Evolutionary conservation across 2,113 vertebrate genomes (phyloP), one percentile per base, ranked within the genome.

Genomic region (Athene cunicularia): DNA sequence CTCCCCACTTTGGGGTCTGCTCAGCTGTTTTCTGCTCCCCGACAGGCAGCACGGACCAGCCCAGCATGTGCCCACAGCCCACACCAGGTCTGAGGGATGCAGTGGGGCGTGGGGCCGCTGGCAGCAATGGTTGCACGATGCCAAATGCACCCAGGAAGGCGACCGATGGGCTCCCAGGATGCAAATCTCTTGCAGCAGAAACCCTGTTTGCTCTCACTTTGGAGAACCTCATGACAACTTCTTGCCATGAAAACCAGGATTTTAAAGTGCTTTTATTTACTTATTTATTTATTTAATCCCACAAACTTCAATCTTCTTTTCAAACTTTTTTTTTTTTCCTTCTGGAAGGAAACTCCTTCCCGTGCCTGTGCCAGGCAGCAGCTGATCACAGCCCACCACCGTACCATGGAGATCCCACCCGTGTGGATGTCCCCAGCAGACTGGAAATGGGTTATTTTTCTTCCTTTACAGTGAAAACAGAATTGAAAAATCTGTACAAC

Each of bases 361-460:
- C 3, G 0, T 8, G 90, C 53, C 85, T 17, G 22, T 80, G 83
- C 91, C 86, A 86, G 49, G 35, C 14, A 27, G 88, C 84, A 80
- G 62, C 26, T 1, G 60, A 66, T 94, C 71, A 14, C 72, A 90
- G 90, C 50, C 79, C 81, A 47, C 45, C 18, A 4, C 68, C 6
- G 35, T 81, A 22, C n/a, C 56, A 58, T 5, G 2, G 88, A 53
- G 80, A 93, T 91, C 86, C 80, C 90, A 86, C 86, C 88, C 45
- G 21, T 50, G 73, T 67, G 72, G 59, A 37, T 8, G 70, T 63
- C 94, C 88, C 89, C 62, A 47, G 86, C 92, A 68, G 87, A 20
- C 85, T 92, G 95, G 85, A 93, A 96, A 67, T 2, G 33, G 37
- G 27, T 93, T 94, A 64, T 95, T 94, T 98, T 93, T 90, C 90